These are phyloP conservation scores for Marisa cornuarietis DNA, from an alignment of 1,140 invertebrate genomes.

Conservation along the genomic window DNA sequence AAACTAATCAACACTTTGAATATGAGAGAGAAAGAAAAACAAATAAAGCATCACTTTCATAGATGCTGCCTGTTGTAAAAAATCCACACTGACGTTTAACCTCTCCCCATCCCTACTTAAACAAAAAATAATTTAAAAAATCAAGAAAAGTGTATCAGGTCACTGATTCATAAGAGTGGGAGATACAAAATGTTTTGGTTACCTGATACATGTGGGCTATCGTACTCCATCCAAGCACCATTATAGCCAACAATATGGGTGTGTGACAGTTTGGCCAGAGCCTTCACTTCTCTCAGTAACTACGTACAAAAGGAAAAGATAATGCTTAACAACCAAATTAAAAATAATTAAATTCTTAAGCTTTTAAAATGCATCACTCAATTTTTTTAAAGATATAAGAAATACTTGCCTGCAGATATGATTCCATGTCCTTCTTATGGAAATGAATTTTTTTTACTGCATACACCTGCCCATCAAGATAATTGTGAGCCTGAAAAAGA, in stretches of 20 bases:
- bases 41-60: too few species aligned
- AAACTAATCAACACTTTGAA: too few species aligned
- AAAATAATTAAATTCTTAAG: neutral
- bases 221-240: constrained; percentile 80
- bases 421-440: constrained; percentile 52
- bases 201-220: constrained; percentile 35
- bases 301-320: constrained; percentile 24
- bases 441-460: constrained; percentile 82
- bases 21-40: too few species aligned
- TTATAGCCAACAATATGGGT: constrained; percentile 86
- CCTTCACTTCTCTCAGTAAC: constrained; percentile 77
- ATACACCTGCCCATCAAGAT: constrained; percentile 80
- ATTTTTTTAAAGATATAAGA: neutral
- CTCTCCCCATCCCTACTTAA: too few species aligned
- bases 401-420: constrained; percentile 57
- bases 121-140: too few species aligned
- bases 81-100: too few species aligned
- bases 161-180: too few species aligned
- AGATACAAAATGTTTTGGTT: neutral
- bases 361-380: neutral
- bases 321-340: neutral
- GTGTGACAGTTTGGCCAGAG: constrained; percentile 81
- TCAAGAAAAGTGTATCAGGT: too few species aligned
- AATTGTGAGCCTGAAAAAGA: constrained; percentile 72
- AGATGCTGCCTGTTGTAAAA: too few species aligned